Base-by-base conservation (phyloP, 2,888 invertebrate genomes). In the Aleiodes leptofemur region DNA sequence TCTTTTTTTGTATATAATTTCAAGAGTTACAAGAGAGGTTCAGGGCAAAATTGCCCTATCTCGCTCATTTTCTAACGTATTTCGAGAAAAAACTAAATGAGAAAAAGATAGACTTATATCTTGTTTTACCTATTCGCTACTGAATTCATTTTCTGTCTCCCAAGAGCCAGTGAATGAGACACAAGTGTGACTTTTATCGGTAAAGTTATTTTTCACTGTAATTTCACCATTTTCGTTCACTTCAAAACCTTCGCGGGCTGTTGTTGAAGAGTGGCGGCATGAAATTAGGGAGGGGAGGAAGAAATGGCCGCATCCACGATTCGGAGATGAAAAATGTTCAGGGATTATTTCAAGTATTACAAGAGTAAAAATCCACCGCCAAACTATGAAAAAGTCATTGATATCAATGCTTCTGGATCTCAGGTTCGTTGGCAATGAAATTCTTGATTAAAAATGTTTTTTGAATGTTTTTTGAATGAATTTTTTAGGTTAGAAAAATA, bases 311-410 rank as follows among this genome's bases (percentile, higher is more conserved):
- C 78, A 64, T 69, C 73, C 82, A 76, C 11, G 77, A 71, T 80
- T 78, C 64, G 11, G 71, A 43, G 43, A 59, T 16, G 48, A 68
- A 83, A 79, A 72, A 92, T 91, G 91, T 96, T 96, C 87, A 94
- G 93, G 90, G 91, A 92, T 79, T 90, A 89, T 78, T 97, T 96
- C 87, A 96, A 96, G 88, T 94, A 94, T 90, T 97, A 94, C 82
- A 96, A 96, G 90, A 91, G 93, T 9, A 94, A 93, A 83, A 91
- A 91, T 77, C 92, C 92, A 9, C 90, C 91, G 70, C 95, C 95
- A 0, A 92, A 93, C 83, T 90, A 94, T 11, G 86, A 90, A n/a
- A 85, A 92, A 79, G 94, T 96, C 0, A 85, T 96, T 78, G 92
- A 93, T 87, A 89, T 93, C 76, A 90, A 90, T 55, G 83, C 86